Evolutionary conservation across 2,113 vertebrate species (phyloP).

Genomic region (Lipophrys pholis): DNA sequence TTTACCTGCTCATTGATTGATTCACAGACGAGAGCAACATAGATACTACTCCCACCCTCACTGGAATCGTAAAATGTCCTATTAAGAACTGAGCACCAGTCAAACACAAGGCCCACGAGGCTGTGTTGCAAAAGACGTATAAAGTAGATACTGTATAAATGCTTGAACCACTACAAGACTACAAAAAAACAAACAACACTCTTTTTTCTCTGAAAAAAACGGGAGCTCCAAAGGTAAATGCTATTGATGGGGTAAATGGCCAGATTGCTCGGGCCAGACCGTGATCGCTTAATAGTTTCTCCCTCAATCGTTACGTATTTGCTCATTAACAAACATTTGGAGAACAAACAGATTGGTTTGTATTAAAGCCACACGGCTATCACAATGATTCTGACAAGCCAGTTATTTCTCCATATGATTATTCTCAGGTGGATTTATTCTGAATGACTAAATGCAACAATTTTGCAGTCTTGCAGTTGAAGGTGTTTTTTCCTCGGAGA

Average conservation of each 20-base stretch:
- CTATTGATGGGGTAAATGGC: slow-evolving; percentile 49
- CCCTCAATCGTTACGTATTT: slow-evolving; percentile 13
- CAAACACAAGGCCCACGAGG: slow-evolving; percentile 36
- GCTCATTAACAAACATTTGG: slow-evolving; percentile 11
- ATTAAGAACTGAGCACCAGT: slow-evolving; percentile 38
- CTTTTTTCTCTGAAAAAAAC: slow-evolving; percentile 45
- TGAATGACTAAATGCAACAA: no score
- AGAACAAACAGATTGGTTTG: background rate
- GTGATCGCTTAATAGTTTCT: slow-evolving; percentile 12
- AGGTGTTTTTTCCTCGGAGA: background rate
- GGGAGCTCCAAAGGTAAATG: slow-evolving; percentile 14
- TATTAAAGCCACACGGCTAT: background rate
- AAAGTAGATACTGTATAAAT: slow-evolving; percentile 33
- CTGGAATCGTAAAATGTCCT: slow-evolving; percentile 36
- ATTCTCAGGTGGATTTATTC: background rate
- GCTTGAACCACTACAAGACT: slow-evolving; percentile 1
- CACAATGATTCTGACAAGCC: background rate
- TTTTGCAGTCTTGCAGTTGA: background rate
- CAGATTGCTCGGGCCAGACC: slow-evolving; percentile 33
- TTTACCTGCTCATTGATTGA: slow-evolving; percentile 58
- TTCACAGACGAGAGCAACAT: slow-evolving; percentile 29
- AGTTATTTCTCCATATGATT: background rate
- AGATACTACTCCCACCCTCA: slow-evolving; percentile 33
- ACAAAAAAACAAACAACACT: slow-evolving; percentile 20
- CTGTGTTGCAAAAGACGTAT: slow-evolving; percentile 37